A percentile compares a stretch with the other conserved stretches of the same genome.
Conservation (phyloP, 2,888 invertebrate genomes). For the Dendrolimus pini region DNA sequence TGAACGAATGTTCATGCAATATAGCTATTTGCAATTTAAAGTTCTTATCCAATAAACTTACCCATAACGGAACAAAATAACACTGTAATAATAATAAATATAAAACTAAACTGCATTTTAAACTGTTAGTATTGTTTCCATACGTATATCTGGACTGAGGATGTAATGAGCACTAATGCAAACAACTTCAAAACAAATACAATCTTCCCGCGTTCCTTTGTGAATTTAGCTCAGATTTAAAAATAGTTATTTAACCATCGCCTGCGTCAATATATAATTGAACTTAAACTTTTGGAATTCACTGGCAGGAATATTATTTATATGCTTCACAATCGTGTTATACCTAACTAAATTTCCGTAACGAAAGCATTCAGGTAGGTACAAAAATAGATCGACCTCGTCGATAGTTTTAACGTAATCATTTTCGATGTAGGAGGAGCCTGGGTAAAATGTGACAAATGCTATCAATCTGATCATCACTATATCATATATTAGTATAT, state of each 20-base stretch:
- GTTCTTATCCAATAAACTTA: not conserved
- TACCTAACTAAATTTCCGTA: not conserved
- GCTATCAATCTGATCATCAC: too few relatives aligned
- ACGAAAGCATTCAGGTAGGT: not conserved
- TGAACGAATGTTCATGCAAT: too few relatives aligned
- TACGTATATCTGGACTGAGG: not conserved
- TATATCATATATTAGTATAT: too few relatives aligned
- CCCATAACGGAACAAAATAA: not conserved
- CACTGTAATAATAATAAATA: not conserved
- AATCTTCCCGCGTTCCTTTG: not conserved
- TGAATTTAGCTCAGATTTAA: constrained; percentile 7
- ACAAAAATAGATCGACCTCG: not conserved
- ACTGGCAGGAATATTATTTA: not conserved
- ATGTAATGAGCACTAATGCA: not conserved
- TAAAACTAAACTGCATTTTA: not conserved
- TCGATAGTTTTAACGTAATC: not conserved
- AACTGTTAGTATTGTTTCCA: not conserved
- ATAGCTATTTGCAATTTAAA: too few relatives aligned
- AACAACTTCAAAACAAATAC: not conserved
- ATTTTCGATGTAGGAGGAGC: not conserved
- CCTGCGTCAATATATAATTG: not conserved
- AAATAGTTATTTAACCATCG: not conserved
- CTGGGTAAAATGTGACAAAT: too few relatives aligned
- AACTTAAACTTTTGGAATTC: not conserved
- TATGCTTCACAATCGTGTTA: not conserved